Evolutionary conservation across 2,888 invertebrate species (phyloP).

Genomic region (Anthrax anthrax): DNA sequence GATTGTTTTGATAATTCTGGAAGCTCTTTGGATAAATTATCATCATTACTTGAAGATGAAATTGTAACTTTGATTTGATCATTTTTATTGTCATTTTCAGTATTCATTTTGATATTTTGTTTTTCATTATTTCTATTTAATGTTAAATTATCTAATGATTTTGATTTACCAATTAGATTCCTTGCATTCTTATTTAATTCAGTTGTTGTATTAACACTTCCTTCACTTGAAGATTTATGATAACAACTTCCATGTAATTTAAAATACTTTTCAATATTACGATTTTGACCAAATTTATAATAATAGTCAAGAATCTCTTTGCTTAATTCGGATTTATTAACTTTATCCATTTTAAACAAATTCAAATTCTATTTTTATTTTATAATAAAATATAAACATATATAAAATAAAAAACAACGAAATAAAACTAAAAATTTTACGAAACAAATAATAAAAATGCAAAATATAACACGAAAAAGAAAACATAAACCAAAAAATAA

Average conservation of each 20-base stretch:
- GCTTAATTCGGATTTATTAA: background rate
- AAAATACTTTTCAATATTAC: slow-evolving; percentile 54
- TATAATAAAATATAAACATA: no score
- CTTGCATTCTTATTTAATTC: background rate
- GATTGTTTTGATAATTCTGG: background rate
- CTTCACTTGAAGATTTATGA: slow-evolving; percentile 12
- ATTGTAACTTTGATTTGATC: background rate
- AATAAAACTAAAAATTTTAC: no score
- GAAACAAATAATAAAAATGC: no score
- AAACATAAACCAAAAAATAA: no score
- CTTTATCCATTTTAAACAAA: no score
- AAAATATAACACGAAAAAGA: no score
- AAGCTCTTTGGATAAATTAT: background rate
- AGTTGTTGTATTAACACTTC: slow-evolving; percentile 6
- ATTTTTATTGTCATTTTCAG: background rate
- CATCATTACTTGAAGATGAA: background rate
- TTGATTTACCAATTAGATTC: background rate
- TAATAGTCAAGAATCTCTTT: slow-evolving; percentile 46
- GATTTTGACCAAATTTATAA: slow-evolving; percentile 49
- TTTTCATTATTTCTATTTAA: background rate
- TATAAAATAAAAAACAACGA: no score
- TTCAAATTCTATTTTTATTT: no score
- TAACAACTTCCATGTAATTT: slow-evolving; percentile 19
- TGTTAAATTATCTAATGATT: slow-evolving; percentile 6
- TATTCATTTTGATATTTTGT: no score